A percentile compares a stretch with the other conserved stretches of the same genome.
Conservation (phyloP, 2,888 invertebrate genomes). For the Stratiomys singularior region DNA sequence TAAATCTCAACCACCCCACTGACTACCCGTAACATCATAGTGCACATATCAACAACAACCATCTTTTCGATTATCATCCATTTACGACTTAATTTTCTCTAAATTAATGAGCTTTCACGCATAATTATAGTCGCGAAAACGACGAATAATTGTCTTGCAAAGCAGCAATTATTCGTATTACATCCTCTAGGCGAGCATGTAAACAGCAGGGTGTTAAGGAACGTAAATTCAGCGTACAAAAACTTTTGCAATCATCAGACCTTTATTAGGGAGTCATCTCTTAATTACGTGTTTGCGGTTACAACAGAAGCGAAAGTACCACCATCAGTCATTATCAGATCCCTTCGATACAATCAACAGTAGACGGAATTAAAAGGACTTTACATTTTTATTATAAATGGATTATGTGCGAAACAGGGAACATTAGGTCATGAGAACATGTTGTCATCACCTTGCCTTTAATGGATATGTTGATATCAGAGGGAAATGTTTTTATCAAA, state of each 20-base stretch:
- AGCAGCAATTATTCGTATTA: constrained; percentile 49
- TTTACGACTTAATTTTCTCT: constrained; percentile 50
- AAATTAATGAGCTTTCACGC: constrained; percentile 50
- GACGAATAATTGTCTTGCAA: constrained; percentile 49
- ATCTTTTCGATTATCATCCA: constrained; percentile 47
- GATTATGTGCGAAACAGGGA: not conserved
- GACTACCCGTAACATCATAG: not conserved
- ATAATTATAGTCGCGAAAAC: constrained; percentile 52
- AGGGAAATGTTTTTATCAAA: constrained; percentile 45
- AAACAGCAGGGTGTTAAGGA: not conserved
- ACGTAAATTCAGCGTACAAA: constrained; percentile 16
- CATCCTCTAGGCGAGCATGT: constrained; percentile 39
- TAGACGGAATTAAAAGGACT: not conserved
- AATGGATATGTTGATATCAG: constrained; percentile 39
- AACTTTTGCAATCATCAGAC: not conserved
- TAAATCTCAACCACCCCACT: constrained; percentile 42
- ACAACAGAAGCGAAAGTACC: not conserved
- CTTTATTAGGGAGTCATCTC: constrained; percentile 23
- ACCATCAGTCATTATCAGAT: constrained; percentile 17
- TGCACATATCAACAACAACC: constrained; percentile 13
- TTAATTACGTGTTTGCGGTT: constrained; percentile 34
- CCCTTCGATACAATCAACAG: constrained; percentile 14
- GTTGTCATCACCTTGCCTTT: not conserved
- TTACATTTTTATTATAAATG: constrained; percentile 18
- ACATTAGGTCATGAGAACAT: constrained; percentile 18